These are phyloP conservation scores for Heterohyrax brucei DNA, from an alignment of 2,797 vertebrate species.

Conservation along the genomic window DNA sequence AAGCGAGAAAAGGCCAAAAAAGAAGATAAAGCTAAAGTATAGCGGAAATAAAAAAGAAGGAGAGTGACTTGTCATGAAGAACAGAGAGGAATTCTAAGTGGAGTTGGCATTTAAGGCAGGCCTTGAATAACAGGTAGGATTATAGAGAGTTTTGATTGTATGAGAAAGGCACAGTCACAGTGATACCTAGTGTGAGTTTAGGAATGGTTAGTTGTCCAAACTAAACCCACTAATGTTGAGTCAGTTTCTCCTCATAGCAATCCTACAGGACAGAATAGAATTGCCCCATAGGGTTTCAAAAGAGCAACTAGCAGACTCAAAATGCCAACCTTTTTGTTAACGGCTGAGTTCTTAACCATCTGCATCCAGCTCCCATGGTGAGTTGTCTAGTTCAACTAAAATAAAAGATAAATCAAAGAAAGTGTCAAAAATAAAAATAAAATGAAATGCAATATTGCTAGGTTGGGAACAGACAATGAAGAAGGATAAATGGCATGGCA, in stretches of 20 bases:
- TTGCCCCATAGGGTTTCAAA: no score
- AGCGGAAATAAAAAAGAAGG: not conserved
- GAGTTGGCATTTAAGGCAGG: not conserved
- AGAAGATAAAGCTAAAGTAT: not conserved
- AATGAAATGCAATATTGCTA: not conserved
- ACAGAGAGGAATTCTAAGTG: not conserved
- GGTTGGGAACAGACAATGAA: not conserved
- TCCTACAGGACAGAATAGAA: no score
- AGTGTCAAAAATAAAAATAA: not conserved
- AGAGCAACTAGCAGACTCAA: no score
- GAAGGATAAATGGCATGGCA: no score
- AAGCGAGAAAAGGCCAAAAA: not conserved
- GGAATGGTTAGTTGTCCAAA: not conserved
- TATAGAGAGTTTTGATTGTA: rapidly evolving
- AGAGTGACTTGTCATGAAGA: not conserved
- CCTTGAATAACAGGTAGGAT: not conserved
- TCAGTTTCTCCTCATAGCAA: no score
- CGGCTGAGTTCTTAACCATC: no score
- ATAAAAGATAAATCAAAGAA: not conserved
- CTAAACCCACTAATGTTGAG: no score
- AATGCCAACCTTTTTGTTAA: no score
- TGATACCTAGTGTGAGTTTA: not conserved
- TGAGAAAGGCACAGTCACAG: not conserved
- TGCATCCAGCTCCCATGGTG: not conserved
- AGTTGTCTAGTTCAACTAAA: not conserved